Evolutionary conservation across 2,797 vertebrate species (phyloP), one percentile per base, ranked within the genome.

Genomic region (Martes flavigula): DNA sequence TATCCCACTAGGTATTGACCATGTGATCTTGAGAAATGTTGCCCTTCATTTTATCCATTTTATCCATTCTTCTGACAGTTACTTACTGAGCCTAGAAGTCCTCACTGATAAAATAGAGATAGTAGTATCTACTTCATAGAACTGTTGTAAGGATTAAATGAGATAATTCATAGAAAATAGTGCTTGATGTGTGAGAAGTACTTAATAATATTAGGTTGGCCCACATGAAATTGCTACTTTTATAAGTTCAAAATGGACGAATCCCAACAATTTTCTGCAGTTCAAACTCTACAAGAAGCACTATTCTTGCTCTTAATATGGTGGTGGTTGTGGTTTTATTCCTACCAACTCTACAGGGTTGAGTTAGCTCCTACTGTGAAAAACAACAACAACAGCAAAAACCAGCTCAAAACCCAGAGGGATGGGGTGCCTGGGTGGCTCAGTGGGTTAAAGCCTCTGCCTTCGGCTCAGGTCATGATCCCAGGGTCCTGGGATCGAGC

Each of bases 161-260:
- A 78, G 23, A 46, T 58, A 60, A 51, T 56, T n/a, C 18, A 35
- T n/a, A 48, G 95, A 58, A 92, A 96, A 56, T 56, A 54, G 15
- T 87, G 20, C 38, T 46, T 60, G 40, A 79, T 9, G 23, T 7
- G 7, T 62, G 73, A 85, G 68, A 94, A 68, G 51, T 85, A 30
- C 23, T 96, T 86, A 93, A 18, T 46, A 91, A 87, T 32, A 58
- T 32, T 86, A 81, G 40, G 12, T 81, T 66, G n/a, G 5, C 40
- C 4, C 17, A 81, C 35, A 21, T 81, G 48, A 88, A 94, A 92
- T 82, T 90, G 32, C 25, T 66, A 30, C n/a, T 95, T 92, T 96
- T 95, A 12, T 48, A 58, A 60, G 21, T 86, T 32, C 82, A 96
- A 85, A 79, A 17, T 96, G 60, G 23, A 10, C 66, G 40, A 75